These are phyloP conservation scores for Drosophila nasuta DNA, from an alignment of 1,140 invertebrate genomes.

Conservation along the genomic window DNA sequence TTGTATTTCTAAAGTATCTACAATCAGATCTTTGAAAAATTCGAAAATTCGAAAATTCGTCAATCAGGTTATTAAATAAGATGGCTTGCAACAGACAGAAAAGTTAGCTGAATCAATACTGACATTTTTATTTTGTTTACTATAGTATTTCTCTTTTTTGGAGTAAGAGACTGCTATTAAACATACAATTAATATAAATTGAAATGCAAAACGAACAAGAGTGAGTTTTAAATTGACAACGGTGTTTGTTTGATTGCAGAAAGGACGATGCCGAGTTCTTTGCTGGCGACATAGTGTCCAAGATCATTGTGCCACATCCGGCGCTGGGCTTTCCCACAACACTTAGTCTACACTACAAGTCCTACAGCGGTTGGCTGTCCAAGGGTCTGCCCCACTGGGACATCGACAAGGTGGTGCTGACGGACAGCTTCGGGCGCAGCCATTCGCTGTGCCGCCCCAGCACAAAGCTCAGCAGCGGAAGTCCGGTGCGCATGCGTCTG, in stretches of 20 bases:
- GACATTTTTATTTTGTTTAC: no score
- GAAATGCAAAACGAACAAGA: no score
- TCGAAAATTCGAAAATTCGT: no score
- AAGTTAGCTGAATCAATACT: no score
- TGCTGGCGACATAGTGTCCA: constrained; percentile 89
- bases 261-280: constrained; percentile 92
- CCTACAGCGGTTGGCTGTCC: constrained; percentile 96
- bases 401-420: constrained; percentile 93
- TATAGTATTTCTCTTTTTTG: no score
- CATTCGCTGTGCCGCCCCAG: constrained; percentile 92
- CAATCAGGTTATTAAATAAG: no score
- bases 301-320: constrained; percentile 95
- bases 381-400: constrained; percentile 91
- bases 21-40: no score
- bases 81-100: no score
- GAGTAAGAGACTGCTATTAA: no score
- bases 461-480: constrained; percentile 90
- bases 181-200: no score
- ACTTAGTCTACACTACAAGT: constrained; percentile 92
- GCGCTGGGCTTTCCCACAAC: constrained; percentile 90
- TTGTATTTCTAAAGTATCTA: no score
- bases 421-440: constrained; percentile 93
- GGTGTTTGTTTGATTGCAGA: constrained; percentile 76
- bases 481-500: constrained; percentile 89
- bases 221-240: no score